Base-by-base conservation (phyloP, 2,888 invertebrate genomes). In the Eucriotettix oculatus region DNA sequence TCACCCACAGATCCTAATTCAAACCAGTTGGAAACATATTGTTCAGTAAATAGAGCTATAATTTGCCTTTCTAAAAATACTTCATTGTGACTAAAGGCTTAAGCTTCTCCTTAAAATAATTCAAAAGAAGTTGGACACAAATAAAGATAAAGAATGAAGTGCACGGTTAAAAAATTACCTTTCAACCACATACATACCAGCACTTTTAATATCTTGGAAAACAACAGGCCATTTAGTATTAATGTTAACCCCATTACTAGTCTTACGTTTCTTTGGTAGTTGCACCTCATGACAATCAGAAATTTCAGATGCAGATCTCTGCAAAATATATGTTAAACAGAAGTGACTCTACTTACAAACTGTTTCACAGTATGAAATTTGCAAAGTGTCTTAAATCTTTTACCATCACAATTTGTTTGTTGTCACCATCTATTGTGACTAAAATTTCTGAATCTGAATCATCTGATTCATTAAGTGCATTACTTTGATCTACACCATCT, bases 271-370 rank as follows among this genome's bases (percentile, higher is more conserved):
- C 62, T 75, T 75, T 42, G 73, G 73, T 60, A 74, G 74, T 14
- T 75, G 72, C n/a, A 78, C 77, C 67, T 80, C 79, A 64, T 74
- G 75, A 65, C 79, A 78, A 0, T 79, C 79, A 60, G 78, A 77
- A 9, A 42, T 58, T 42, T 60, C 58, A 48, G 55, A 52, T 9
- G 52, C 42, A n/a, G 61, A 56, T 42, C 58, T 61, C 61, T 61
- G 58, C 10, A 58, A 55, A 17, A 16, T 43, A n/a, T 14, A 48
- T 48, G 12, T 48, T 48, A 12, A 48, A n/a, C 48, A 48, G 29
- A 53, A 40, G 16, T 54, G 43, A 40, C 61, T 16, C 9, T 12
- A n/a, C n/a, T n/a, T n/a, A n/a, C 1, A 17, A 5, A n/a, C 57
- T 11, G 56, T 29, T 29, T 29, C 29, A 16, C 41, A 59, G 58